Evolutionary conservation across 2,888 invertebrate genomes (phyloP), one percentile per base, ranked within the genome.

Genomic region (Stegophylla sp.): DNA sequence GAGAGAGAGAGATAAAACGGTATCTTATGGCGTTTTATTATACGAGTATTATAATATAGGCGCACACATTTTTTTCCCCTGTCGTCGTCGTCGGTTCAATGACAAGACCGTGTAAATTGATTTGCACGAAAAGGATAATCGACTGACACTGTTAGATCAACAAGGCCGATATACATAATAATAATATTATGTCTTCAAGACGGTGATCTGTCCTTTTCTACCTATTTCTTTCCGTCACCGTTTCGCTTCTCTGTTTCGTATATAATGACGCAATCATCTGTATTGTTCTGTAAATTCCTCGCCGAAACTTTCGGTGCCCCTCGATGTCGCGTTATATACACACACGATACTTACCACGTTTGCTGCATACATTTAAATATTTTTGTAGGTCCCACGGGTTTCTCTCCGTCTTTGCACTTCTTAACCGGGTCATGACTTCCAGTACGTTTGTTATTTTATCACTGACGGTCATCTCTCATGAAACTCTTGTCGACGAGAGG

Each of bases 81-180:
- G 34, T 34, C 34, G 3, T 7, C 34, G 34, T 43, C 45, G 45
- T 20, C 48, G 10, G 69, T 77, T 59, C 59, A 69, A 59, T 59
- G 59, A 77, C 69, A 69, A 56, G 28, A 76, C 66, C 43, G 45
- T 59, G 69, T 69, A 61, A 69, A 79, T 79, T 43, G 79, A 79
- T 69, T 71, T 48, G 69, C 79, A 71, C 79, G 45, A 69, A 69
- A 77, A 59, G 45, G 53, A 69, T 69, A 77, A 77, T 67, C 69
- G 59, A 48, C 56, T 28, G 77, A 59, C 23, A 45, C 45, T 59
- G 56, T 69, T 79, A 34, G 79, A 79, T 71, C 61, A 71, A 71
- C 79, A 71, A 69, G 77, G 67, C 28, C 66, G 66, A 75, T 51
- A 23, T 45, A 56, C 28, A 61, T 20, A 74, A 17, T 53, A 13